phyloP scores from a whole-genome alignment of 2,797 vertebrate genomes.

The Euthynnus affinis region DNA sequence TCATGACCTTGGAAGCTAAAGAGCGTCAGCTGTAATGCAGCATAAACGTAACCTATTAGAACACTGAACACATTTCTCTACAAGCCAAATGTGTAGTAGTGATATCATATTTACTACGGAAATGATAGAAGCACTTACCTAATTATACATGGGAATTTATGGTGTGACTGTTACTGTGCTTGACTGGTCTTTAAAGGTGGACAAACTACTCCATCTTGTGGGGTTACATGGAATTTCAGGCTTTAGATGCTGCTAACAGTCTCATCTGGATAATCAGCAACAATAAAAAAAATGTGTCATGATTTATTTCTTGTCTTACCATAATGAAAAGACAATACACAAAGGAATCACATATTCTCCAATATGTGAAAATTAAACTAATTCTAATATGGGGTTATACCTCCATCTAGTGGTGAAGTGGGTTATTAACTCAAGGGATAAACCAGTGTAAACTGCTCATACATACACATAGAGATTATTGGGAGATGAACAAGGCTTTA shows the following conservation, averaged over 20 bases:
- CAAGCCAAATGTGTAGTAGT: not conserved
- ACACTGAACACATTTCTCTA: not conserved
- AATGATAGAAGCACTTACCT: not conserved
- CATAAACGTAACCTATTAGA: not conserved
- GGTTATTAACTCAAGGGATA: not conserved
- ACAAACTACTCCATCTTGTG: constrained; percentile 36
- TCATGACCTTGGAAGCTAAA: not conserved
- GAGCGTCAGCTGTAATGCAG: not conserved
- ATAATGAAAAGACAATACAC: not conserved
- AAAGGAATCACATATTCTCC: not conserved
- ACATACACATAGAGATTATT: not conserved
- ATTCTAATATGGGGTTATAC: not conserved
- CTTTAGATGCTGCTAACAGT: not conserved
- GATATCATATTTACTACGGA: not conserved
- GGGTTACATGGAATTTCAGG: constrained; percentile 7
- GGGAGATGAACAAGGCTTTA: too few species aligned
- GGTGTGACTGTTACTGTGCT: not conserved
- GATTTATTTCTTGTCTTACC: not conserved
- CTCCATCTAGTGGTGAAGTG: constrained; percentile 66
- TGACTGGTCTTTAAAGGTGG: not conserved
- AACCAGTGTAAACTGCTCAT: not conserved
- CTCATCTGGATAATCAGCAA: constrained; percentile 9
- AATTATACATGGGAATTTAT: not conserved
- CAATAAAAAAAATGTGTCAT: not conserved
- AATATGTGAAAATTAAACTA: not conserved